A percentile compares a stretch with the other conserved stretches of the same genome.
These are phyloP conservation scores for Gyrodactylus bullatarudis DNA, from an alignment of 1,140 invertebrate genomes.

Conservation along the genomic window DNA sequence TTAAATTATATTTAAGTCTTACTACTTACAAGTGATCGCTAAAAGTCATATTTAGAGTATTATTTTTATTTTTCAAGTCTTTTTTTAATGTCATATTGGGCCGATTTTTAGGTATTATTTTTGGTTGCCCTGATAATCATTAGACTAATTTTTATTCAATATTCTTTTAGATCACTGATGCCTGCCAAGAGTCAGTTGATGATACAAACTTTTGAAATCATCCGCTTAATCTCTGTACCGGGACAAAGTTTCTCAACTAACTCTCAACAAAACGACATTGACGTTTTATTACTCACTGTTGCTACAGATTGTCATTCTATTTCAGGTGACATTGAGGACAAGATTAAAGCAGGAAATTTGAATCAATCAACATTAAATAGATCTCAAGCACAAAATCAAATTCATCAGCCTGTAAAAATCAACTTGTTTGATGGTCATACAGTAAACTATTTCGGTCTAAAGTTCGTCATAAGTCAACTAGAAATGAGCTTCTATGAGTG, in stretches of 20 bases:
- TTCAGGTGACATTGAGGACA: not conserved
- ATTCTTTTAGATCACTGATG: not conserved
- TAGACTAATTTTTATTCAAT: too few species aligned
- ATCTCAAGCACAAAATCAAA: too few species aligned
- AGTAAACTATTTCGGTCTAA: not conserved
- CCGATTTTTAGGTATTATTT: too few species aligned
- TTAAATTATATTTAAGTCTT: too few species aligned
- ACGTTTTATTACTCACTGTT: not conserved
- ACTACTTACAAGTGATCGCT: too few species aligned
- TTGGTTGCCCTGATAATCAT: too few species aligned
- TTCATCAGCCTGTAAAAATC: not conserved
- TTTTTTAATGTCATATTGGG: too few species aligned
- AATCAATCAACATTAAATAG: not conserved
- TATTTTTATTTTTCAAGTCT: too few species aligned
- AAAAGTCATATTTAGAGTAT: too few species aligned
- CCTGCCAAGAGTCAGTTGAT: not conserved
- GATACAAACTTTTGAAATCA: not conserved
- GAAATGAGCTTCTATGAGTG: not conserved
- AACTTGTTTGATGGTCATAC: not conserved
- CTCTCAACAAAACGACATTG: not conserved
- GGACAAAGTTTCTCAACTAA: not conserved
- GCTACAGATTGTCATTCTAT: not conserved
- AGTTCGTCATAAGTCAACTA: not conserved
- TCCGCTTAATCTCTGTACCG: not conserved
- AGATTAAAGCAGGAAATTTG: too few species aligned